Base-by-base conservation (phyloP, 2,113 vertebrate genomes). In the Callionymus lyra region DNA sequence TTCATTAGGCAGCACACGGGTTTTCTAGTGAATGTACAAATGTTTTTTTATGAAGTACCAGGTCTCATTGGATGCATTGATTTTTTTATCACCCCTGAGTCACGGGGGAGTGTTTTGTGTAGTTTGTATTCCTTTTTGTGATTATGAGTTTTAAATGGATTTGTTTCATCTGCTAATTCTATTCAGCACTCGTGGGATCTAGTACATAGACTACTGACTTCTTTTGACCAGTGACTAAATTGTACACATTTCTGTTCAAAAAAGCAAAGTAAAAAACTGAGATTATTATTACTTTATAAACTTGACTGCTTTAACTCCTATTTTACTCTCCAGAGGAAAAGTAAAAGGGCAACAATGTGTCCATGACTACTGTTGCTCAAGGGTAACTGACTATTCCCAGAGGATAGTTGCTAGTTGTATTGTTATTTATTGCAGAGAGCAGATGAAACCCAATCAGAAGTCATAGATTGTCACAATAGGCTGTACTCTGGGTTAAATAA, bases 371-470 rank as follows among this genome's bases (percentile, higher is more conserved):
- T 56, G 56, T 50, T 68, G 53, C 61, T 38, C 35, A 18, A 15
- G 15, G 31, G 18, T 11, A 15, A 27, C 35, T 14, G 3, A 6
- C 14, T 31, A 19, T 2, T 3, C 17, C 18, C 33, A 2, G 1
- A 5, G 41, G 41, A 38, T 48, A 72, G 33, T 40, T 18, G n/a
- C 40, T 70, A 59, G 70, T 75, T 68, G 63, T 65, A 65, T 59
- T 49, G 61, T 73, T 33, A 68, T 76, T 75, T 70, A 72, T 63
- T 39, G 19, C 15, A 8, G 31, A 31, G 51, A 44, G 42, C 46
- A 68, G 65, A 71, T 64, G 74, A 68, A 56, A 44, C 74, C 55
- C 72, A 78, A 81, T 70, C 70, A 70, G 52, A 49, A 56, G 12
- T 16, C 50, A 74, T 69, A 64, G 81, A 79, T 83, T 41, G 19